A percentile compares a stretch with the other conserved stretches of the same genome.
phyloP scores from a whole-genome alignment of 2,888 invertebrate genomes.

The Dyspetes luteomarginatus region DNA sequence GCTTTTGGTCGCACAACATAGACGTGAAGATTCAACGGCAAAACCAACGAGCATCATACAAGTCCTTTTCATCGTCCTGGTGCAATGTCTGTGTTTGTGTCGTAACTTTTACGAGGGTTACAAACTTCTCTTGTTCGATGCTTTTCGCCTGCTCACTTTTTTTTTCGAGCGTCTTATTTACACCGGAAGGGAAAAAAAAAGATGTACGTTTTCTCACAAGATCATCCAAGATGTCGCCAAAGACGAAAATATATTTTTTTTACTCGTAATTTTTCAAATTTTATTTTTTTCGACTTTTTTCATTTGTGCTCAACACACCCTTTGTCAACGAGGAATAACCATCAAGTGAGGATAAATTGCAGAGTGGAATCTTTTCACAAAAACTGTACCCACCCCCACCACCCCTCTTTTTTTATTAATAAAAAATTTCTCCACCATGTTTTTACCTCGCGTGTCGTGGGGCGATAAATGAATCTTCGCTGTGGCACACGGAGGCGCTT shows the following conservation, averaged over 20 bases:
- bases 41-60: neutral
- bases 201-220: neutral
- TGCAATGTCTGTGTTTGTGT: neutral
- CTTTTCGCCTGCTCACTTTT: neutral
- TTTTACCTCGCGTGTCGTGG: neutral
- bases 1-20: neutral
- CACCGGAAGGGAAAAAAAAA: neutral
- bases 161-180: slow-evolving; percentile 23
- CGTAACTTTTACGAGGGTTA: slow-evolving; percentile 47
- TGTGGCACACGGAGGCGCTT: neutral
- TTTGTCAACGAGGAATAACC: no score
- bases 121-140: neutral
- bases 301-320: neutral
- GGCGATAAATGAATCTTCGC: neutral
- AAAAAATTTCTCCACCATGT: neutral
- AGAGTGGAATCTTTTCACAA: no score
- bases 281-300: neutral
- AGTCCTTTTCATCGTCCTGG: neutral
- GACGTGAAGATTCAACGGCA: neutral
- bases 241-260: no score
- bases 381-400: no score
- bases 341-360: no score
- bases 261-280: no score
- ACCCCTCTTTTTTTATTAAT: no score
- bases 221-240: neutral